Evolutionary conservation across 2,888 invertebrate species (phyloP).

Genomic region (Ganaspis brasiliensis): DNA sequence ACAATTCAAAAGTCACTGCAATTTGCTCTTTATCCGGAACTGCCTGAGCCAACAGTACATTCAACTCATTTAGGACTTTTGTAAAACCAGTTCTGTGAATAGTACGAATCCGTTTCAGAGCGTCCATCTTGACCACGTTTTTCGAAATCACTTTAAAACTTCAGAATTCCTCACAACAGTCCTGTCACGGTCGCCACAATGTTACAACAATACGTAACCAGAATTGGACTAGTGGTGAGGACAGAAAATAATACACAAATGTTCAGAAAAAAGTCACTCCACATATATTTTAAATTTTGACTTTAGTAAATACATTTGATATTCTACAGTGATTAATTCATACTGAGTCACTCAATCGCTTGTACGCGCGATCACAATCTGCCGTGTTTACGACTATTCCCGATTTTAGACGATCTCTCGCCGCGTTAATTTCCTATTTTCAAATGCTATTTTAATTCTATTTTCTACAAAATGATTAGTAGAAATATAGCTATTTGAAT

Average conservation of each 20-base stretch:
- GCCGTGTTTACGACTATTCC: too few relatives aligned
- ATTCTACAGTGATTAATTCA: too few relatives aligned
- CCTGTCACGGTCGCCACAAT: slow-evolving; percentile 20
- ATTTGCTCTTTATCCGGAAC: not conserved
- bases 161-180: slow-evolving; percentile 8
- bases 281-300: too few relatives aligned
- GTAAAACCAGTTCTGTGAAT: slow-evolving; percentile 2
- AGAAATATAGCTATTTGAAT: too few relatives aligned
- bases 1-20: not conserved
- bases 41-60: not conserved
- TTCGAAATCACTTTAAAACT: not conserved
- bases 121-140: slow-evolving; percentile 17
- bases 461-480: too few relatives aligned
- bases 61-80: not conserved
- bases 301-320: too few relatives aligned
- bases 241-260: not conserved
- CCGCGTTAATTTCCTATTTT: too few relatives aligned
- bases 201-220: not conserved
- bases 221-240: not conserved
- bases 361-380: too few relatives aligned
- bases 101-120: not conserved
- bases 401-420: too few relatives aligned
- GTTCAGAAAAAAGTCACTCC: too few relatives aligned
- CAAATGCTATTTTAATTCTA: too few relatives aligned
- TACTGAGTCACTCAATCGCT: too few relatives aligned